A percentile compares a stretch with the other conserved stretches of the same genome.
Evolutionary conservation across 2,113 vertebrate genomes (phyloP).

Genomic region (Nothoprocta perdicaria): DNA sequence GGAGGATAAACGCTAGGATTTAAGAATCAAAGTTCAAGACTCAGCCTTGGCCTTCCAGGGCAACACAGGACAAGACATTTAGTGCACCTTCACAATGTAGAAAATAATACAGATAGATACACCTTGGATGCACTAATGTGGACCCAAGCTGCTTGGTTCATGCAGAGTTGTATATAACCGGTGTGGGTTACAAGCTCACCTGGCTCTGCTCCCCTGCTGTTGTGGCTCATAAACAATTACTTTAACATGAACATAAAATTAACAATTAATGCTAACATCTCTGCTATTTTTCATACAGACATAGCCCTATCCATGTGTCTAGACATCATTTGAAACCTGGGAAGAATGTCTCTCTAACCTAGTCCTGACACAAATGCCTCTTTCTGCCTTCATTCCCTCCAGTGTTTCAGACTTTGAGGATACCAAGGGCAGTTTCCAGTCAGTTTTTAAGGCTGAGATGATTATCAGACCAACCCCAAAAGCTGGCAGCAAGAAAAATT

Average conservation of each 20-base stretch:
- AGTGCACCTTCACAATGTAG: background rate
- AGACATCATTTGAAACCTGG: background rate
- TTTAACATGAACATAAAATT: no score
- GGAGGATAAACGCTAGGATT: background rate
- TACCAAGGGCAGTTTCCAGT: background rate
- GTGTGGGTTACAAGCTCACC: background rate
- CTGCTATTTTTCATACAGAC: background rate
- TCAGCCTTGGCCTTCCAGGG: background rate
- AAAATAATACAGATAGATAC: background rate
- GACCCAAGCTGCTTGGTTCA: background rate
- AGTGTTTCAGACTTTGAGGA: background rate
- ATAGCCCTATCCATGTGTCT: background rate
- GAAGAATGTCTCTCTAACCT: background rate
- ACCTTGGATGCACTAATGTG: fast-evolving
- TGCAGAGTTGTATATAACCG: background rate
- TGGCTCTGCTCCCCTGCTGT: background rate
- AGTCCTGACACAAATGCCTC: background rate
- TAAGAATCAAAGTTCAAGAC: background rate
- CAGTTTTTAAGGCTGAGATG: background rate
- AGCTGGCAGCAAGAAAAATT: background rate
- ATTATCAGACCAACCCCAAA: background rate
- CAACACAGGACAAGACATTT: background rate
- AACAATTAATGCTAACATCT: background rate
- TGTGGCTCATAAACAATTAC: background rate
- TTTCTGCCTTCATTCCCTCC: background rate